Evolutionary conservation across 2,888 invertebrate species (phyloP), one percentile per base, ranked within the genome.

Genomic region (Hecatera dysodea): DNA sequence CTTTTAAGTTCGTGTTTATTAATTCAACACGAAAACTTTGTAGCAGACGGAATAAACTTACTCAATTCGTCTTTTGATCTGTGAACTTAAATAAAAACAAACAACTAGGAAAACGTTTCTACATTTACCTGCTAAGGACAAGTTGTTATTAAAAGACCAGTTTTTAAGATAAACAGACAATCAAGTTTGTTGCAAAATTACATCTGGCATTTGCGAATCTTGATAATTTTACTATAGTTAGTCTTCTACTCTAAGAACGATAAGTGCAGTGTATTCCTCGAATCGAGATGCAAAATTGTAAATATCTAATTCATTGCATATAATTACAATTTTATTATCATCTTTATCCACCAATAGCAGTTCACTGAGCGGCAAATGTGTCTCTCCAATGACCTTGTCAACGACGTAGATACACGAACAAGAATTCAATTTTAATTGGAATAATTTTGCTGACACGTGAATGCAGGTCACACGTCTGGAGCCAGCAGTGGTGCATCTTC

Each of bases 401-500:
- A 36, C 36, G n/a, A n/a, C n/a, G n/a, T n/a, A n/a, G n/a, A n/a
- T n/a, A n/a, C n/a, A n/a, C n/a, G n/a, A n/a, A n/a, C n/a, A 50
- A 50, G 5, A 50, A n/a, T n/a, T n/a, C n/a, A n/a, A n/a, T 50
- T 24, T 50, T 1, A 24, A 50, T 42, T 22, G 2, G 27, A 29
- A 29, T 33, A 6, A 46, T 22, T 24, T 24, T 24, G 4, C 24
- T 15, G 24, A 12, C 15, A 24, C 6, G 7, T 48, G 0, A 19
- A 67, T 72, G 42, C 76, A 93, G 96, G 95, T 24, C 94, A 93
- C 46, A 92, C 93, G 3, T 96, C 95, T 66, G 94, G 93, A 42
- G 92, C 96, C 9, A 97, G 97, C 81, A 97, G 97, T 83, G 97
- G 97, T 6, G 96, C 97, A 3, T 96, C 96, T n/a, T 97, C 97